Base-by-base conservation (phyloP, 2,113 vertebrate genomes). In the Picathartes gymnocephalus region DNA sequence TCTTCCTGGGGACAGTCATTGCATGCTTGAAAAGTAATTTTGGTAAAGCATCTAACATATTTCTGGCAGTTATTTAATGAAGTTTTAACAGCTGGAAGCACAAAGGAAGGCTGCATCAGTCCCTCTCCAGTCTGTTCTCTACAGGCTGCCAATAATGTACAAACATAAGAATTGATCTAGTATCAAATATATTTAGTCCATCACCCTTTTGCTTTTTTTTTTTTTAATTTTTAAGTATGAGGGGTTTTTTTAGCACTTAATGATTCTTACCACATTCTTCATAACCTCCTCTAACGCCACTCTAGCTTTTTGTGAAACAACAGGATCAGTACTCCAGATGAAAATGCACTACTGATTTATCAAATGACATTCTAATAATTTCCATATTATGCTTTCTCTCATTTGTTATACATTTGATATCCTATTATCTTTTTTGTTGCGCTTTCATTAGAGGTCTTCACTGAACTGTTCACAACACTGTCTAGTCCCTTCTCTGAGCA, bases 11-110 rank as follows among this genome's bases (percentile, higher is more conserved):
- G 70, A 39, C 53, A 92, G 42, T 19, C 54, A 82, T 25, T 93
- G 70, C 42, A 47, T 87, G 65, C 71, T 93, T 85, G 78, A 79
- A 92, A 95, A 94, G 57, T 95, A 91, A 94, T 92, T 96, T 93
- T 93, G 68, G 39, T 66, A 86, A 61, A 68, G 27, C 57, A 93
- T 95, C 68, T 91, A 86, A 89, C 91, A 54, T 91, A 80, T 95
- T 85, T 90, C 78, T 92, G 79, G 74, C 65, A 86, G 86, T 80
- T 92, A 66, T 66, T 90, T 95, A 95, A 95, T 95, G 83, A 95
- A 91, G 47, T 95, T 91, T 88, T 93, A 96, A 85, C 84, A 96
- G 87, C 76, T 91, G 81, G 92, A 95, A 90, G 85, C 57, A 77
- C 58, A 81, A 92, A 81, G 57, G 22, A 86, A 81, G 79, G 53